Percentiles rank a stretch among this genome's conserved stretches.
These are phyloP conservation scores for Lagodon rhomboides DNA, from an alignment of 2,797 vertebrate species.

Conservation along the genomic window DNA sequence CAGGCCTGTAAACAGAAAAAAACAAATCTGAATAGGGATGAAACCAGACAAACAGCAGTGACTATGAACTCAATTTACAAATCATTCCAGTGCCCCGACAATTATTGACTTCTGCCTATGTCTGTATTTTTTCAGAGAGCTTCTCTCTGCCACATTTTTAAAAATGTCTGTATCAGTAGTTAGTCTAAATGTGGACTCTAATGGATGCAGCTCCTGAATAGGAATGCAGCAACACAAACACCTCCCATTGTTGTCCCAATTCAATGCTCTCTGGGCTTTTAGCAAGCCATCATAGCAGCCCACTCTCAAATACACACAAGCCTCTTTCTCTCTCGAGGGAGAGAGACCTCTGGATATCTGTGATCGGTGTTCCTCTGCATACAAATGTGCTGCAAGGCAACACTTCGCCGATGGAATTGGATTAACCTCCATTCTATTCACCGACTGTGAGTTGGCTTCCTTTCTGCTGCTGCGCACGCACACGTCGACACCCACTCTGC, in stretches of 20 bases:
- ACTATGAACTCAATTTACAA: not conserved
- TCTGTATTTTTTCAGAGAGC: not conserved
- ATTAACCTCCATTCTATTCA: constrained; percentile 63
- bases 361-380: constrained; percentile 54
- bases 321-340: constrained; percentile 22
- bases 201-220: not conserved
- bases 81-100: not conserved
- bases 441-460: constrained; percentile 32
- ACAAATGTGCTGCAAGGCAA: constrained; percentile 65
- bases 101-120: not conserved
- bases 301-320: constrained; percentile 1
- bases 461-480: constrained; percentile 4
- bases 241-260: not conserved
- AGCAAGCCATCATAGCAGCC: constrained; percentile 1
- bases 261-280: constrained; percentile 16
- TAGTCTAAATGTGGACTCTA: not conserved
- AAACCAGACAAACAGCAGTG: not conserved
- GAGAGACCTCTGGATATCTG: constrained; percentile 36
- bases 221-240: constrained; percentile 17
- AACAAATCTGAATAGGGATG: too few relatives aligned
- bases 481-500: not conserved
- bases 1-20: not conserved
- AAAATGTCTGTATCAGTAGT: too few relatives aligned
- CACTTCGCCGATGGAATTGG: constrained; percentile 49
- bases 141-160: not conserved